These are phyloP conservation scores for Strix aluco DNA, from an alignment of 2,113 vertebrate genomes.

Conservation along the genomic window DNA sequence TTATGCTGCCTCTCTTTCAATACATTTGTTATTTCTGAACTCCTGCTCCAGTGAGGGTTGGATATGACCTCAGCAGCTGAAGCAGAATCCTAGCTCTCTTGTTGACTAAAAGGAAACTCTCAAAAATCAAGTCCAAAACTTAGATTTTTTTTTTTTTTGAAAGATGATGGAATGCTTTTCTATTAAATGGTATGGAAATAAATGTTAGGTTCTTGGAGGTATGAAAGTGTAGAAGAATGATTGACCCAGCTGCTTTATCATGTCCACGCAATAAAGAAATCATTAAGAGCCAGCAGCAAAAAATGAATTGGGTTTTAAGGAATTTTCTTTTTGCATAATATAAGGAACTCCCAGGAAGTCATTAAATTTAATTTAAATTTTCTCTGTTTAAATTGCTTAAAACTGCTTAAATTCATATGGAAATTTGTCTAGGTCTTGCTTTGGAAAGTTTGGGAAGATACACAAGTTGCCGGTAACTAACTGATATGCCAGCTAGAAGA, in stretches of 20 bases:
- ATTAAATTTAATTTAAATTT: not conserved
- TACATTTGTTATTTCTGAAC: not conserved
- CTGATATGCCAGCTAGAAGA: not conserved
- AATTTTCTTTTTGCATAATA: conserved; percentile 31
- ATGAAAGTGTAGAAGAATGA: not conserved
- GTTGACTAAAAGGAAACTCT: not conserved
- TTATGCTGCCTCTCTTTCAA: not conserved
- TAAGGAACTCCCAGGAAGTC: not conserved
- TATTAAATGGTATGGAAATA: not conserved
- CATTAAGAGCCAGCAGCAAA: conserved; percentile 7
- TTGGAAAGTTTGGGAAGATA: not conserved
- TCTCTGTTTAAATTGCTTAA: not conserved
- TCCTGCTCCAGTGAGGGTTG: not conserved
- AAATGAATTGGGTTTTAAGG: conserved; percentile 10
- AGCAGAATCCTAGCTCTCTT: not conserved
- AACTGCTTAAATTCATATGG: not conserved
- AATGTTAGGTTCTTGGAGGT: not conserved
- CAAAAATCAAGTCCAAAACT: not conserved
- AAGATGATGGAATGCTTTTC: not conserved
- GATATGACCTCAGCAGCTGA: not conserved
- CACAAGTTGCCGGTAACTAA: not conserved
- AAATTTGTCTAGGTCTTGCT: not conserved
- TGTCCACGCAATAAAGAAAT: conserved; percentile 20
- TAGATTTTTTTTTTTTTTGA: not conserved
- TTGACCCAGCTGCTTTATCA: conserved; percentile 7